A percentile compares a stretch with the other conserved stretches of the same genome.
Conservation (phyloP, 2,113 vertebrate genomes). For the Rhabdomys dilectus region DNA sequence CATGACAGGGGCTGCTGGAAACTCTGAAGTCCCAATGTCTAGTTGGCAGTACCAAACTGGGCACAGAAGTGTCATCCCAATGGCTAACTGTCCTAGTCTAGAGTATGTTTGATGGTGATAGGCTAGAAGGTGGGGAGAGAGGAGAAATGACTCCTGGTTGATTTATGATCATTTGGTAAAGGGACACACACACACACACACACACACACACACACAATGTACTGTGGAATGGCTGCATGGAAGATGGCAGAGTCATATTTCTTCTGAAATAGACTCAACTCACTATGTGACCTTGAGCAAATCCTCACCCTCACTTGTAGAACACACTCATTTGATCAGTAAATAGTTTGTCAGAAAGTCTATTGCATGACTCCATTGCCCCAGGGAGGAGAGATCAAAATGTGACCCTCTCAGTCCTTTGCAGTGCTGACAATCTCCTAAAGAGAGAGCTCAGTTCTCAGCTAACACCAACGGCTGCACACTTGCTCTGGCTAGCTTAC, state of each 20-base stretch:
- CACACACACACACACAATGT: not conserved
- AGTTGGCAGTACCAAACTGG: not conserved
- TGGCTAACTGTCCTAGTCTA: not conserved
- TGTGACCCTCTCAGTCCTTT: not conserved
- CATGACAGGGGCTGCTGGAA: not conserved
- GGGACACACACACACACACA: not conserved
- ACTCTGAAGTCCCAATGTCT: constrained; percentile 2
- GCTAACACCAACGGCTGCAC: not conserved
- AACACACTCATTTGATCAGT: not conserved
- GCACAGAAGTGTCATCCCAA: not conserved
- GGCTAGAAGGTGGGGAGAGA: not conserved
- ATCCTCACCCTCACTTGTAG: not conserved
- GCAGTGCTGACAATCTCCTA: not conserved
- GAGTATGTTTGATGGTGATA: not conserved
- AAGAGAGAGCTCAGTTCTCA: not conserved
- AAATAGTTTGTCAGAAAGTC: constrained; percentile 14
- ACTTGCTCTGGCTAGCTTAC: constrained; percentile 4
- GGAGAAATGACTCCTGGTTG: not conserved
- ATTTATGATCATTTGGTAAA: not conserved
- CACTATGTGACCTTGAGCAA: not conserved
- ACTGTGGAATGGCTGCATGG: not conserved
- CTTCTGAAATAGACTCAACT: constrained; percentile 10
- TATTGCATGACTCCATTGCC: not conserved
- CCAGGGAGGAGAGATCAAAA: not conserved
- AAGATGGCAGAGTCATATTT: not conserved